phyloP scores from a whole-genome alignment of 1,140 invertebrate species.

The Caerostris darwini region DNA sequence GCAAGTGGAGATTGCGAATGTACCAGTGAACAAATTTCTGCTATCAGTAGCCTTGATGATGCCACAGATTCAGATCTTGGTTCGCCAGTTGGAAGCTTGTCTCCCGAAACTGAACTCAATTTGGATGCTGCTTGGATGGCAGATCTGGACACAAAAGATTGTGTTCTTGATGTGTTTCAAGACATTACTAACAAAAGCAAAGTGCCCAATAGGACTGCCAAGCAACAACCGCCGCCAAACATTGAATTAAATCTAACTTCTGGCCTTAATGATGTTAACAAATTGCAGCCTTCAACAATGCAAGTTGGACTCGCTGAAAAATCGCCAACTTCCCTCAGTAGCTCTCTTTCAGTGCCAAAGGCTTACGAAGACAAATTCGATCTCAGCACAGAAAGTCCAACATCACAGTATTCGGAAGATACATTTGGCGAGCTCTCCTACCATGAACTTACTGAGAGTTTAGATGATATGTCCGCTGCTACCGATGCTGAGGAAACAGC shows the following conservation, averaged over 20 bases:
- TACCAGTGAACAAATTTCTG: conserved; percentile 76
- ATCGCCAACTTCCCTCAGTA: conserved; percentile 55
- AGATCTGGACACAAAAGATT: conserved; percentile 56
- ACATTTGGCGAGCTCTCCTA: conserved; percentile 76
- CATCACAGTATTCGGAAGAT: conserved; percentile 67
- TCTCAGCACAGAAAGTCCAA: conserved; percentile 66
- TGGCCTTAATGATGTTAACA: background rate
- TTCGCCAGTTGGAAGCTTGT: conserved; percentile 65
- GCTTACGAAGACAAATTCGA: conserved; percentile 48
- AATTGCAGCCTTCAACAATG: background rate
- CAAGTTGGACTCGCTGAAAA: conserved; percentile 2
- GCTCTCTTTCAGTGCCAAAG: conserved; percentile 70
- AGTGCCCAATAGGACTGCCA: conserved; percentile 11
- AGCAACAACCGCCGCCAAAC: conserved; percentile 36
- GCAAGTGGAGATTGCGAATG: conserved; percentile 69
- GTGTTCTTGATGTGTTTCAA: conserved; percentile 59
- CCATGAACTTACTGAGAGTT: conserved; percentile 71
- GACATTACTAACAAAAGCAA: conserved; percentile 71
- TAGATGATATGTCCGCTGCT: conserved; percentile 62
- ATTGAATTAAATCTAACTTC: conserved; percentile 44
- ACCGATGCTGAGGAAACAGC: conserved; percentile 19
- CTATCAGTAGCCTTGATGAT: conserved; percentile 75
- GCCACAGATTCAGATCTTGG: conserved; percentile 70
- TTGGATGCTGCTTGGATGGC: conserved; percentile 61
- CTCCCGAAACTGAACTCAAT: conserved; percentile 62